A percentile compares a stretch with the other conserved stretches of the same genome.
These are phyloP conservation scores for Pseudomyrmex cubaensis DNA, from an alignment of 1,140 invertebrate species.

Conservation along the genomic window DNA sequence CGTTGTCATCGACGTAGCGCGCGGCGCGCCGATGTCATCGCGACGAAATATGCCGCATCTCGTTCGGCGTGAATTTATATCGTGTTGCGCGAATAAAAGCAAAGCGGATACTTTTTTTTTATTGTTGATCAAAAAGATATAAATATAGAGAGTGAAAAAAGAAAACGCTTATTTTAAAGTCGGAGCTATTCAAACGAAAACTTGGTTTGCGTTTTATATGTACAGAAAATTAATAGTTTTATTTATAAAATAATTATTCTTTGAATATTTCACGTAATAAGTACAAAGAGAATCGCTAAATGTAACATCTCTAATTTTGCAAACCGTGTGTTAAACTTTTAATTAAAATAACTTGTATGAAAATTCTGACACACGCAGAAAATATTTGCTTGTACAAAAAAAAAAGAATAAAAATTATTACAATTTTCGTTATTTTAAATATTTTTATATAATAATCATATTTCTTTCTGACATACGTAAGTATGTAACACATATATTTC, in stretches of 20 bases:
- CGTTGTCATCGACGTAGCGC: conserved; percentile 9
- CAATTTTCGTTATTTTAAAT: no score
- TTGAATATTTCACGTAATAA: neutral
- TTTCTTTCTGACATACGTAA: no score
- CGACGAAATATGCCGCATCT: conserved; percentile 88
- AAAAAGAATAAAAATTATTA: no score
- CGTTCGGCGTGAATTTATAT: conserved; percentile 27
- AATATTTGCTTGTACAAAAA: no score
- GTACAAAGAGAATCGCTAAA: neutral
- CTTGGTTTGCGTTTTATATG: neutral
- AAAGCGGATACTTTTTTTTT: neutral
- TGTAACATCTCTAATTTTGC: no score
- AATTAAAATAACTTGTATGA: no score
- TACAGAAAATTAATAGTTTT: neutral
- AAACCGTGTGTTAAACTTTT: no score
- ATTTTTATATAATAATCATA: no score
- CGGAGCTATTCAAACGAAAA: neutral
- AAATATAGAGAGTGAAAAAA: neutral
- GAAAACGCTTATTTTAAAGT: conserved; percentile 27
- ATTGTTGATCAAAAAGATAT: neutral
- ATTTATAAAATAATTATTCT: neutral
- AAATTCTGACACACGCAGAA: no score
- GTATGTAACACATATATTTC: no score
- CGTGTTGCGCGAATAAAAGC: neutral
- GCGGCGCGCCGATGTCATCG: conserved; percentile 66